Percentiles rank a stretch among this genome's conserved stretches.
These are phyloP conservation scores for Pseudomyrmex gracilis DNA, from an alignment of 1,140 invertebrate species.

Conservation along the genomic window DNA sequence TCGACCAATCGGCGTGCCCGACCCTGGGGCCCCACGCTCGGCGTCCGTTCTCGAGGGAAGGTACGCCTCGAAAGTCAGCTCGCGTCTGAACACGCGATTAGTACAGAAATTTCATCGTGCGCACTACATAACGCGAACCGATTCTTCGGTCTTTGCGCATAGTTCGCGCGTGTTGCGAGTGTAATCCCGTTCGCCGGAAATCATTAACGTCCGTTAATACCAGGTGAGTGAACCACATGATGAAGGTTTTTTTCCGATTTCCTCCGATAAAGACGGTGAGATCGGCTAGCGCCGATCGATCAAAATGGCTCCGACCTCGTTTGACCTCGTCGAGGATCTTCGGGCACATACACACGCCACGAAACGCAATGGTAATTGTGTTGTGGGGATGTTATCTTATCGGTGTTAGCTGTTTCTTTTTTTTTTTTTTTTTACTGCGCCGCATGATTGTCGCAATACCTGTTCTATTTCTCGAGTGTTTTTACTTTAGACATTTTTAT, in stretches of 20 bases:
- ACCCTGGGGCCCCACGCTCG: constrained; percentile 67
- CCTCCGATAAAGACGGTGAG: neutral
- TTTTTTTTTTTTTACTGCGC: neutral
- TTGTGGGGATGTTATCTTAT: constrained; percentile 49
- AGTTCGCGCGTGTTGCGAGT: constrained; percentile 22
- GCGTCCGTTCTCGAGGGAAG: constrained; percentile 61
- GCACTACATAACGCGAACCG: constrained; percentile 53
- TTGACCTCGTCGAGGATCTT: neutral
- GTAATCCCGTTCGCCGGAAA: neutral
- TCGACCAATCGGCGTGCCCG: constrained; percentile 63
- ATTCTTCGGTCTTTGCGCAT: constrained; percentile 5
- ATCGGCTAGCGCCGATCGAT: constrained; percentile 21
- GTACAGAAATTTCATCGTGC: constrained; percentile 59
- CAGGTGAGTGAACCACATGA: constrained; percentile 53
- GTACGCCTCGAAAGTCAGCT: constrained; percentile 32
- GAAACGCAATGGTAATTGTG: constrained; percentile 15
- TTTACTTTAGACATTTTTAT: neutral
- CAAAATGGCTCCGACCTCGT: constrained; percentile 23
- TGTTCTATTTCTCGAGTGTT: neutral
- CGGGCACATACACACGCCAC: constrained; percentile 8
- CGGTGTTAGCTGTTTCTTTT: neutral
- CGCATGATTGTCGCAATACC: neutral
- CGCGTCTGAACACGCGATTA: constrained; percentile 51
- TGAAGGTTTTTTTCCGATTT: neutral
- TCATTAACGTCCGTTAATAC: neutral